Evolutionary conservation across 1,140 invertebrate genomes (phyloP), one percentile per base, ranked within the genome.

Genomic region (Sycobia sp.): DNA sequence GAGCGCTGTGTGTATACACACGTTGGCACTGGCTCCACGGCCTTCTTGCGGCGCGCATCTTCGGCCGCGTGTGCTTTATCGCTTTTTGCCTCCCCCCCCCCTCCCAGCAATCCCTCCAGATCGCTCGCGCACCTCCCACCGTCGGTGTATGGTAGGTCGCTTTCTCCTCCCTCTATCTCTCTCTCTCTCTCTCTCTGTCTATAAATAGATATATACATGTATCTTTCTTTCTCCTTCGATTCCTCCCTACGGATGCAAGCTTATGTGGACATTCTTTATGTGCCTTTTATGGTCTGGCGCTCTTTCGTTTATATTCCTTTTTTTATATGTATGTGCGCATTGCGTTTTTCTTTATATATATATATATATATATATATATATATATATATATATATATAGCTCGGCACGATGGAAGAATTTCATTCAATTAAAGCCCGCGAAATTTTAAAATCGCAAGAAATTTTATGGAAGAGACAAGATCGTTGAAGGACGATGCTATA

Each of bases 11-110:
- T n/a, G n/a, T n/a, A n/a, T n/a, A n/a, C n/a, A n/a, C n/a, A n/a
- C 73, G 72, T 73, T 72, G 72, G 73, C 72, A 72, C 73, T 77
- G 73, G 69, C 68, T 73, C 70, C 71, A 73, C 76, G 72, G 74
- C 71, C 73, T 73, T 69, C 76, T 73, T 72, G 68, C 66, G 64
- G 67, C 62, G 65, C 71, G 32, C 43, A 56, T 53, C 58, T 56
- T 32, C 46, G 27, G 16, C 22, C 57, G 16, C 7, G n/a, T n/a
- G n/a, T n/a, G n/a, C n/a, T n/a, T n/a, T n/a, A n/a, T n/a, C n/a
- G 29, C 29, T n/a, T n/a, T n/a, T n/a, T 32, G 29, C 29, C 29
- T 32, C 5, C 29, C 4, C 29, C 29, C 29, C 29, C 29, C 5
- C 29, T 4, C 29, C 29, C 29, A 4, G 29, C 29, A n/a, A n/a